A percentile compares a stretch with the other conserved stretches of the same genome.
phyloP scores from a whole-genome alignment of 64 coral and sea anemone genomes.

The Cladopsammia gracilis region DNA sequence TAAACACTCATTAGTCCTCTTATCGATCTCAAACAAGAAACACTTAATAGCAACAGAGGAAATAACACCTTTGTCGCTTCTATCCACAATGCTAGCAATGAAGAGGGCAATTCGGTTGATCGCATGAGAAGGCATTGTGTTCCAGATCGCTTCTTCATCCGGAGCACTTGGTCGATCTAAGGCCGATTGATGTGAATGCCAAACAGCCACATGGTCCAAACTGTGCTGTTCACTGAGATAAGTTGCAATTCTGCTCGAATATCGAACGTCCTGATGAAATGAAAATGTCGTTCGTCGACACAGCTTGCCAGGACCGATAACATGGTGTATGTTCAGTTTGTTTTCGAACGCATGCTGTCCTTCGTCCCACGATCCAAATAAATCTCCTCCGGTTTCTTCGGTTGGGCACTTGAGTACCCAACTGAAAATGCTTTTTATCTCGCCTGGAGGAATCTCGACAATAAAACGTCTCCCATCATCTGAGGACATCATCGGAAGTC shows the following conservation, averaged over 20 bases:
- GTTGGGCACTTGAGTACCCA: not conserved
- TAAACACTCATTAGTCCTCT: not conserved
- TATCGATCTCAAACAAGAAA: conserved; percentile 5
- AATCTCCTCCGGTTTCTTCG: not conserved
- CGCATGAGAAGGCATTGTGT: not conserved
- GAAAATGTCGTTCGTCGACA: not conserved
- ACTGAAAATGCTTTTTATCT: not conserved
- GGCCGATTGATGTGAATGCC: not conserved
- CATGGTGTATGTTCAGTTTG: not conserved
- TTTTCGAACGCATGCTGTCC: not conserved
- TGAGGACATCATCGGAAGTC: not conserved
- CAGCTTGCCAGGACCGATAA: not conserved
- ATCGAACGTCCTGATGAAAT: conserved; percentile 25
- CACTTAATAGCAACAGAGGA: not conserved
- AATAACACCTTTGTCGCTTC: not conserved
- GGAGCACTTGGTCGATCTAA: not conserved
- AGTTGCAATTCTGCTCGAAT: not conserved
- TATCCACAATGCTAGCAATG: not conserved
- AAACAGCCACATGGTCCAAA: conserved; percentile 2
- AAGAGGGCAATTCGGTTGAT: not conserved
- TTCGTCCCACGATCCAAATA: not conserved
- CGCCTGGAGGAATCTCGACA: not conserved
- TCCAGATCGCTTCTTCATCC: not conserved
- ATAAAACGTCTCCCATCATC: not conserved
- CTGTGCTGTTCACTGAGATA: not conserved